These are phyloP conservation scores for Acipenser transmontanus DNA, from an alignment of 2,797 vertebrate species.

Conservation along the genomic window DNA sequence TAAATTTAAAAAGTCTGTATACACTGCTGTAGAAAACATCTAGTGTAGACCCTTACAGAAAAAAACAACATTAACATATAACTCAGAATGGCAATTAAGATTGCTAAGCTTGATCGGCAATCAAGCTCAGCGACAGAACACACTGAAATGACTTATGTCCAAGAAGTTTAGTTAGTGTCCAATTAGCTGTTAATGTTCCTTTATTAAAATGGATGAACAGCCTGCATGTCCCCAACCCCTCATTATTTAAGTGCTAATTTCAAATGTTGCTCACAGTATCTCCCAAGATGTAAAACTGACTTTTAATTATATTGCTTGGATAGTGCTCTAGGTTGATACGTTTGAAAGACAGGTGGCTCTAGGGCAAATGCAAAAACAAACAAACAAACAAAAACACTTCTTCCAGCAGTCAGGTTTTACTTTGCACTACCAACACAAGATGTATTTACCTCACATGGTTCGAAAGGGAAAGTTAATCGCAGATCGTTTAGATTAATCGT, in stretches of 20 bases:
- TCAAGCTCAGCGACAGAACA: constrained; percentile 45
- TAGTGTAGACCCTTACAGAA: constrained; percentile 38
- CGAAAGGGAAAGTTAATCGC: too few relatives aligned
- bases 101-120: constrained; percentile 44
- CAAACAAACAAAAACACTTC: too few relatives aligned
- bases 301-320: constrained; percentile 65
- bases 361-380: constrained; percentile 2
- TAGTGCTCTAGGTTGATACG: constrained; percentile 39
- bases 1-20: background rate
- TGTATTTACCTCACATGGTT: too few relatives aligned
- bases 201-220: constrained; percentile 67
- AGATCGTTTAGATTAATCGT: too few relatives aligned
- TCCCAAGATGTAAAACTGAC: constrained; percentile 61
- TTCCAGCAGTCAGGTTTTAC: too few relatives aligned
- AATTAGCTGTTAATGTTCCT: constrained; percentile 72
- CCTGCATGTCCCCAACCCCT: constrained; percentile 61
- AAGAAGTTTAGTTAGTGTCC: constrained; percentile 69
- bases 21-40: background rate
- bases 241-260: constrained; percentile 74
- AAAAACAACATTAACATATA: constrained; percentile 45
- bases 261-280: constrained; percentile 58
- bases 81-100: constrained; percentile 62
- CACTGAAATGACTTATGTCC: constrained; percentile 53
- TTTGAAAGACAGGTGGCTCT: constrained; percentile 40
- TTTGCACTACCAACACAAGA: too few relatives aligned